These are phyloP conservation scores for Strix aluco DNA, from an alignment of 2,113 vertebrate species.

Conservation along the genomic window DNA sequence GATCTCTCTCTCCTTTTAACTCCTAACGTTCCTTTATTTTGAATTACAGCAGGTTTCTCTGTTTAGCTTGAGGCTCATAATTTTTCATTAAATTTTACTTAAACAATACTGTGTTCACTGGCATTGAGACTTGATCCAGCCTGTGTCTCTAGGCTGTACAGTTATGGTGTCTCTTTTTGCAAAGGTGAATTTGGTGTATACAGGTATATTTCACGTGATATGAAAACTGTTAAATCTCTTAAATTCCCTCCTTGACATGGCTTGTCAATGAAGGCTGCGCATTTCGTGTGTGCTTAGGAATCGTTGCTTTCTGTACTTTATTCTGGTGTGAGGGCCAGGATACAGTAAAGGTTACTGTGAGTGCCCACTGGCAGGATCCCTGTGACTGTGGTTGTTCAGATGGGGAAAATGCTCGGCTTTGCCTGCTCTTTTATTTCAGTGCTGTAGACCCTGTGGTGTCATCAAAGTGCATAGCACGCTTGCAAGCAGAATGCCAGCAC, in stretches of 20 bases:
- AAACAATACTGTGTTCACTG: background rate
- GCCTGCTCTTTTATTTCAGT: background rate
- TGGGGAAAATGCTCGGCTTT: rapidly evolving
- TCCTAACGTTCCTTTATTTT: background rate
- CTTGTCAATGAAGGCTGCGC: background rate
- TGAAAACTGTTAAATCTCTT: background rate
- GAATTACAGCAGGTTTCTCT: background rate
- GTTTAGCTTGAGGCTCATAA: background rate
- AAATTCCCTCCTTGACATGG: background rate
- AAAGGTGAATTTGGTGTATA: background rate
- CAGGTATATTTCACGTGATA: background rate
- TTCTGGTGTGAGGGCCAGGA: background rate
- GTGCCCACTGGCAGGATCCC: background rate
- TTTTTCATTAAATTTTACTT: conserved; percentile 23
- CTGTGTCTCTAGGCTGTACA: background rate
- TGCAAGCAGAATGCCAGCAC: background rate
- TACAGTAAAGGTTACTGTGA: background rate
- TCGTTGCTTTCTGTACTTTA: background rate
- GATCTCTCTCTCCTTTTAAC: background rate
- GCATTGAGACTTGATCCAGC: background rate
- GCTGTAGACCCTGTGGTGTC: background rate
- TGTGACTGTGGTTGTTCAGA: rapidly evolving
- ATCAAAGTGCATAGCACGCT: rapidly evolving
- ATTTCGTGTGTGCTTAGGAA: background rate
- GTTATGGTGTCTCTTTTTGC: background rate